Evolutionary conservation across 2,113 vertebrate species (phyloP).

Genomic region (Epinephelus cyanopodus): DNA sequence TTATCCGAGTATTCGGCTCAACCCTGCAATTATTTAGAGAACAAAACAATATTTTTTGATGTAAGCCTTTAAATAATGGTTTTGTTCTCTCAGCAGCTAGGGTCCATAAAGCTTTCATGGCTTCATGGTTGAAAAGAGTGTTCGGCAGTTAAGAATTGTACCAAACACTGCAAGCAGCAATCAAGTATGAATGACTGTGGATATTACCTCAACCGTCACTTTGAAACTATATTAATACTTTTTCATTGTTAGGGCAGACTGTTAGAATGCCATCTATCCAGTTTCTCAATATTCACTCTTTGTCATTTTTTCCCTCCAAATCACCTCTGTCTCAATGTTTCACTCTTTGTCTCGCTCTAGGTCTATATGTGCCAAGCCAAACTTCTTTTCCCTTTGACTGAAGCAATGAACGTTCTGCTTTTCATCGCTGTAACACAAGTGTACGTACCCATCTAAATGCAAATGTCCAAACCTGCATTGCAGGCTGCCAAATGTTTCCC

Average conservation of each 20-base stretch:
- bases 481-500: constrained; percentile 44
- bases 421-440: constrained; percentile 78
- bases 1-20: too few species aligned
- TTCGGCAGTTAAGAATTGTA: not conserved
- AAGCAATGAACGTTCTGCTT: constrained; percentile 65
- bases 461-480: constrained; percentile 82
- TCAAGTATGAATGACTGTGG: not conserved
- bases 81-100: not conserved
- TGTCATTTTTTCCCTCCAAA: not conserved
- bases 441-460: constrained; percentile 90
- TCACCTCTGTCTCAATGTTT: not conserved
- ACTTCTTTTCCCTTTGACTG: constrained; percentile 52
- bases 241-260: not conserved
- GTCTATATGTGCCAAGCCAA: constrained; percentile 30
- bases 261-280: not conserved
- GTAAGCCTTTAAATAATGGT: not conserved
- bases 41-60: not conserved
- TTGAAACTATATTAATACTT: not conserved
- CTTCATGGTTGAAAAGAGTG: not conserved
- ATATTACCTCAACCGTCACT: not conserved
- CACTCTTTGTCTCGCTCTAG: constrained; percentile 31
- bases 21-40: not conserved
- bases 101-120: not conserved
- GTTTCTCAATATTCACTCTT: not conserved
- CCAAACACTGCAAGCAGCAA: not conserved